Evolutionary conservation across 2,797 vertebrate species (phyloP), one percentile per base, ranked within the genome.

Genomic region (Limosa lapponica): DNA sequence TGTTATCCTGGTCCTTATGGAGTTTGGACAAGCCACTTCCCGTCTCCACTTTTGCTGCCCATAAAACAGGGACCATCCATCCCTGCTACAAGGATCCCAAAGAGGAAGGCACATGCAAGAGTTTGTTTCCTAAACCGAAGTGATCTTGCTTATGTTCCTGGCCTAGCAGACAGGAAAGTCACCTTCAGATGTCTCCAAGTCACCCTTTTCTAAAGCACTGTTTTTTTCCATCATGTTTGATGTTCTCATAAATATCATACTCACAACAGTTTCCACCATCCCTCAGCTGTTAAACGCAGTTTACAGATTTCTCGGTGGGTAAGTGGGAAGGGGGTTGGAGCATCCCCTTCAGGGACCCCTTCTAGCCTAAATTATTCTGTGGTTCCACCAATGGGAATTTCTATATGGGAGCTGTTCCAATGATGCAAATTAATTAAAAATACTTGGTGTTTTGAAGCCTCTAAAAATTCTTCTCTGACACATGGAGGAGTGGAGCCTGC

Each of bases 41-140:
- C 20, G 14, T 17, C 32, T 61, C 55, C 0, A 0, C 25, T 80
- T 85, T 15, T 49, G n/a, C 19, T 34, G 11, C 34, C 25, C 0
- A 0, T 65, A 43, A 69, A 79, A 44, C 16, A 44, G 22, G 20
- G 41, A 70, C 18, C 20, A 66, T 55, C 41, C 8, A 5, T 77
- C n/a, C 59, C 41, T 77, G 65, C 22, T 58, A 57, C 43, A 61
- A 39, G 28, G 43, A 16, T 79, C 25, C 16, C 2, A 3, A 73
- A 89, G 25, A 24, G 16, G 49, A 71, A 52, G 27, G 30, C 18
- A 81, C 39, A 62, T n/a, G 32, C 32, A 90, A 8, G 28, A 61
- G 20, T 49, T 65, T 81, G 17, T 73, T 93, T 84, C 64, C 43
- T 41, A 73, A 55, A 37, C 8, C 7, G 2, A 61, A 69, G 72